A percentile compares a stretch with the other conserved stretches of the same genome.
Evolutionary conservation across 2,797 vertebrate genomes (phyloP).

Genomic region (Peromyscus melanophrys): DNA sequence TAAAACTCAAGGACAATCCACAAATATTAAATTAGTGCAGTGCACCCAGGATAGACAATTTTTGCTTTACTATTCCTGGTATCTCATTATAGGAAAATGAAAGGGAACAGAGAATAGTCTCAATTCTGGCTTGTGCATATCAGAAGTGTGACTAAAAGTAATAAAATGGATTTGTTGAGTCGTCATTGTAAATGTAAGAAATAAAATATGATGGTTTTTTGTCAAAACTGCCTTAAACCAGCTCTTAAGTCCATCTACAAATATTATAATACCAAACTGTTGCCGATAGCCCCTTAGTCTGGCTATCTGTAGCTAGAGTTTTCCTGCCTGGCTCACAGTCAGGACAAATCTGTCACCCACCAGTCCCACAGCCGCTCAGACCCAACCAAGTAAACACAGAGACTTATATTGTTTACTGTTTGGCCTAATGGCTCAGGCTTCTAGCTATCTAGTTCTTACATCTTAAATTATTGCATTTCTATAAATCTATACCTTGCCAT

Average conservation of each 20-base stretch:
- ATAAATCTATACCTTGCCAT: too few relatives aligned
- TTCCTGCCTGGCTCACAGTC: too few relatives aligned
- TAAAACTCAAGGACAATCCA: not conserved
- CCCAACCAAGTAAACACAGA: too few relatives aligned
- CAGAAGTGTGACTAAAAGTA: constrained; percentile 18
- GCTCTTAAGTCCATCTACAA: not conserved
- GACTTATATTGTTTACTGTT: too few relatives aligned
- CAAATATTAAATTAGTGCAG: not conserved
- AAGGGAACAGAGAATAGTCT: not conserved
- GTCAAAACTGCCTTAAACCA: not conserved
- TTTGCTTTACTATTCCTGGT: not conserved
- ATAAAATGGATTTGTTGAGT: constrained; percentile 21
- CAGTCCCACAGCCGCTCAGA: too few relatives aligned
- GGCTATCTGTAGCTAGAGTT: not conserved
- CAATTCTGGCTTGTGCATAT: not conserved
- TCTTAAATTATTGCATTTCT: too few relatives aligned
- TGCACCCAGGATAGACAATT: not conserved
- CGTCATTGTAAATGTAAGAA: not conserved
- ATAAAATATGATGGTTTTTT: not conserved
- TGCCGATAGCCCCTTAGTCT: not conserved
- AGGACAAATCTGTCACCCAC: too few relatives aligned
- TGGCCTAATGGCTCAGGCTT: too few relatives aligned
- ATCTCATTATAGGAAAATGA: not conserved
- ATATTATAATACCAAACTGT: not conserved
- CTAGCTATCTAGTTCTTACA: too few relatives aligned